phyloP scores from a whole-genome alignment of 2,888 invertebrate genomes.

The Tanytarsus gracilentus region DNA sequence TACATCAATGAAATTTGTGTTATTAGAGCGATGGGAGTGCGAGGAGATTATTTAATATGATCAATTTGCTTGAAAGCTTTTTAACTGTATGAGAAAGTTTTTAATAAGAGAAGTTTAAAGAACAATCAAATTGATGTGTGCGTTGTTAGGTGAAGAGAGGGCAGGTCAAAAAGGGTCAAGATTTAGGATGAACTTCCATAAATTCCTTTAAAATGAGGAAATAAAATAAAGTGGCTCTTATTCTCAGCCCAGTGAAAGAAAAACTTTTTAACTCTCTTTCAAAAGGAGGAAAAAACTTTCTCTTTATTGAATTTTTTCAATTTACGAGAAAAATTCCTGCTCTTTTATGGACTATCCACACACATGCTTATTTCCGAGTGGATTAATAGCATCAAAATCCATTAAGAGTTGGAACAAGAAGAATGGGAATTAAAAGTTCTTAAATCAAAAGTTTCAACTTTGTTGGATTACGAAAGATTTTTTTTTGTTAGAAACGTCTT shows the following conservation, averaged over 20 bases:
- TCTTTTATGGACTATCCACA: background rate
- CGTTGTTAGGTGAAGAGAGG: no score
- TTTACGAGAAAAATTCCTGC: background rate
- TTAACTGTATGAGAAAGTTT: no score
- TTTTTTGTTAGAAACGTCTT: no score
- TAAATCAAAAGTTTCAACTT: constrained; percentile 14
- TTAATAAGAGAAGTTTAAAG: no score
- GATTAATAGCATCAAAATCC: constrained; percentile 8
- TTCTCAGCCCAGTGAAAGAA: background rate
- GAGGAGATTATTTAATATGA: no score
- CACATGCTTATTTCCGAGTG: background rate
- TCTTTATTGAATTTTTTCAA: background rate
- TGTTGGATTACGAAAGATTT: no score
- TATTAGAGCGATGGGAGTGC: no score
- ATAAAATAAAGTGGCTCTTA: background rate
- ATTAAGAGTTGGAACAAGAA: no score
- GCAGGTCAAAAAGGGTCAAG: background rate
- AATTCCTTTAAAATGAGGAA: background rate
- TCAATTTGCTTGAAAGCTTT: no score
- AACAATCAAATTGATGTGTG: no score
- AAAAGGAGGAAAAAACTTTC: background rate
- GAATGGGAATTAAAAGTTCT: constrained; percentile 1
- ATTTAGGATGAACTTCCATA: background rate
- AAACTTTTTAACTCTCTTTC: no score
- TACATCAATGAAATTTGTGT: no score